phyloP scores from a whole-genome alignment of 2,113 vertebrate species.

The Excalfactoria chinensis region DNA sequence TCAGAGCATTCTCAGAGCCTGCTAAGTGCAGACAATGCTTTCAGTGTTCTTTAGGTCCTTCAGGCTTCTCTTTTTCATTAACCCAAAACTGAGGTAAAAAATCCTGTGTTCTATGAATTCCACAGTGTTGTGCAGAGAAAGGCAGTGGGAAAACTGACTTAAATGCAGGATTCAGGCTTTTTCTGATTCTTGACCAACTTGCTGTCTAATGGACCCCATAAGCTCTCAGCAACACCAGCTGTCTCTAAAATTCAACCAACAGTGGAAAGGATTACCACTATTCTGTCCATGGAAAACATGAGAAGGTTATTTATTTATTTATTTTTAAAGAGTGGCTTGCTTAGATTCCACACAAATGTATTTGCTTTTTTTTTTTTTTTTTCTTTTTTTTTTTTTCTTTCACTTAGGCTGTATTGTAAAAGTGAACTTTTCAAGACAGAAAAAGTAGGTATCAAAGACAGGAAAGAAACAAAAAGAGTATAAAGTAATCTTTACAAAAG shows the following conservation, averaged over 20 bases:
- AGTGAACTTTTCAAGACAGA: background rate
- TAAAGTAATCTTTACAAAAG: background rate
- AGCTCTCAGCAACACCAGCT: background rate
- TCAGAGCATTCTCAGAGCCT: background rate
- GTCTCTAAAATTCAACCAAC: background rate
- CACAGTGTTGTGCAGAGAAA: background rate
- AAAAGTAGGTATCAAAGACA: background rate
- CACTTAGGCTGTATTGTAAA: background rate
- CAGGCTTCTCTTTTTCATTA: background rate
- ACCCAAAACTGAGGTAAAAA: background rate
- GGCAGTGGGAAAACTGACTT: rapidly evolving
- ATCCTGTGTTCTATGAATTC: background rate
- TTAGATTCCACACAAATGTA: background rate
- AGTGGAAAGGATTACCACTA: background rate
- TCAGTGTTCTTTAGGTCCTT: background rate
- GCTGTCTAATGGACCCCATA: background rate
- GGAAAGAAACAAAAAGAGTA: background rate
- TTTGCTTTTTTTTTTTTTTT: background rate
- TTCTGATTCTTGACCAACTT: background rate
- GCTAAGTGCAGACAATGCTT: background rate
- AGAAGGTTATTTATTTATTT: background rate
- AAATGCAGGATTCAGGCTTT: background rate
- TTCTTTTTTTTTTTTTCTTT: background rate
- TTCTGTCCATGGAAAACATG: background rate
- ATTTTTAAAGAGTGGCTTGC: background rate